Percentiles rank a stretch among this genome's conserved stretches.
Evolutionary conservation across 2,113 vertebrate genomes (phyloP).

Genomic region (Calypte anna): DNA sequence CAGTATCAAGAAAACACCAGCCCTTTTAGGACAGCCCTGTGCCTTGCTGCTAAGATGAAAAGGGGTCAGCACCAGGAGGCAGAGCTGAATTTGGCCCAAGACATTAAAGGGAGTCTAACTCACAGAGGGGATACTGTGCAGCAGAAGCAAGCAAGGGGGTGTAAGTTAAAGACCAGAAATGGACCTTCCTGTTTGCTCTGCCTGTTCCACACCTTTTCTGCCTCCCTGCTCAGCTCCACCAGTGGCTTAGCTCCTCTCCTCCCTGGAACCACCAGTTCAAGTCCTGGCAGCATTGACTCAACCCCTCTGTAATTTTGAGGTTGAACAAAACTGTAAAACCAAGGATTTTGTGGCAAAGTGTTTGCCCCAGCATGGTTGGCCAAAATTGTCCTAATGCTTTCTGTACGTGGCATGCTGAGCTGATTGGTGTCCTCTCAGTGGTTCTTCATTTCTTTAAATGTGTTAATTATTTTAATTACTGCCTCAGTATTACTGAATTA

Average conservation of each 20-base stretch:
- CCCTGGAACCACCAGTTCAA: slow-evolving; percentile 20
- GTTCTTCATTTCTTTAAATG: neutral
- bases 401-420: neutral
- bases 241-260: neutral
- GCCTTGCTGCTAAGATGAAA: neutral
- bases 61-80: neutral
- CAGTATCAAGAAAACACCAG: neutral
- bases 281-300: slow-evolving; percentile 25
- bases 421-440: neutral
- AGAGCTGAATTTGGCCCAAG: neutral
- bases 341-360: neutral
- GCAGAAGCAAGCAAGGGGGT: neutral
- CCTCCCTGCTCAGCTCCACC: neutral
- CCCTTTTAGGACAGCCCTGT: neutral
- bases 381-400: neutral
- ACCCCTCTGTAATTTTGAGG: slow-evolving; percentile 12
- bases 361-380: neutral
- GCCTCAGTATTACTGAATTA: neutral
- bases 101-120: neutral
- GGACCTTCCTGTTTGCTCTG: slow-evolving; percentile 41
- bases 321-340: neutral
- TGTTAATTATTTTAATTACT: neutral
- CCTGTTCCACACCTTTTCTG: slow-evolving; percentile 37
- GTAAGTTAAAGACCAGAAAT: neutral
- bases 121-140: slow-evolving; percentile 13